Base-by-base conservation (phyloP, 2,888 invertebrate genomes). In the Drepana falcataria region DNA sequence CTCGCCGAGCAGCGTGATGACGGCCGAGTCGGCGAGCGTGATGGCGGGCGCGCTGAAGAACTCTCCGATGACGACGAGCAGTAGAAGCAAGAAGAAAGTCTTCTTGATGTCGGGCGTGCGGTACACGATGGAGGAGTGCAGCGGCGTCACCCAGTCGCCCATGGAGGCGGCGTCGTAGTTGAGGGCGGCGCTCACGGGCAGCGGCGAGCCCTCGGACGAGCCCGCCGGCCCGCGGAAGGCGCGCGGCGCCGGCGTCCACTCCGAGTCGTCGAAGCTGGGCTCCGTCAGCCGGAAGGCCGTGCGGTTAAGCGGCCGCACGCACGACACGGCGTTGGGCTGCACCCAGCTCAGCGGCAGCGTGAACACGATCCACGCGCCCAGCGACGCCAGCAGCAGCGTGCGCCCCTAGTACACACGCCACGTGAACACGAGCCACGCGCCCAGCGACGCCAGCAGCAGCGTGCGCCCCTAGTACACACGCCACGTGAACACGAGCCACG, bases 31-130 rank as follows among this genome's bases (percentile, higher is more conserved):
- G 0, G 98, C 99, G 53, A 99, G 91, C 0, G 98, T 98, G 65
- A 99, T 96, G 47, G 98, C 98, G 0, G 99, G 99, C 0, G 98
- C 97, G 71, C 97, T 96, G 88, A 99, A 98, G 91, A 99, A 99
- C 89, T 99, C 99, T 0, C 99, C 99, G 55, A 99, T 95, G 37
- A 98, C 94, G 9, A 99, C 97, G 54, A 99, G 93, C 49, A 99
- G 91, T 54, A 99, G 91, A 48, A 99, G 92, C 47, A 99, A 93
- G 86, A 99, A 97, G 92, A 99, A 99, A 0, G 98, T 97, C 87
- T 97, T 97, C 84, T 98, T 96, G 37, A 99, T 98, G 77, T 98
- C 98, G 65, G 93, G 92, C 40, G 94, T 94, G 62, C 95, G 93
- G 89, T 99, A 99, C 40, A 99, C 98, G 73, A 99, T 96, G 56